Evolutionary conservation across 1,140 invertebrate species (phyloP).

Genomic region (Ceratoteleas bidentatus): DNA sequence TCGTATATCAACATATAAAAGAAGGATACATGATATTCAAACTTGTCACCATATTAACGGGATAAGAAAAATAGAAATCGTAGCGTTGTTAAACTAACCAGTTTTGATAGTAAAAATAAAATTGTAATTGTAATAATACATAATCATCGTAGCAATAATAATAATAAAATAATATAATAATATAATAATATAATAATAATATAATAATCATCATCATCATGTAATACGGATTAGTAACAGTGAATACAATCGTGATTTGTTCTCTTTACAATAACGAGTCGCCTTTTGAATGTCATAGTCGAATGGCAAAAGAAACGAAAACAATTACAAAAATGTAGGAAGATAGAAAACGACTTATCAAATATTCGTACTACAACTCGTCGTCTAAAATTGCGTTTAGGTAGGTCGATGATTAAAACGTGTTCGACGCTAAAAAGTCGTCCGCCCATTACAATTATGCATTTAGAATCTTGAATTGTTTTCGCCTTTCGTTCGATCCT

Average conservation of each 20-base stretch:
- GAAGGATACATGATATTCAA: slow-evolving; percentile 59
- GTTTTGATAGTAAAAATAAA: too few relatives aligned
- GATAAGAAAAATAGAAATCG: background rate
- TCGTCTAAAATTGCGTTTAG: slow-evolving; percentile 50
- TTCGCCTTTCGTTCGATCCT: background rate
- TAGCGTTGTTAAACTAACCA: too few relatives aligned
- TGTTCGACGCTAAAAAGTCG: slow-evolving; percentile 34
- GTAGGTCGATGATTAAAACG: slow-evolving; percentile 53
- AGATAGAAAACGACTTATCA: slow-evolving; percentile 61
- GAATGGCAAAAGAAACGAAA: slow-evolving; percentile 21
- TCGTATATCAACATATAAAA: slow-evolving; percentile 65
- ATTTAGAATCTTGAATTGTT: slow-evolving; percentile 54
- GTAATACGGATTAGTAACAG: slow-evolving; percentile 46
- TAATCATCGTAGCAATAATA: slow-evolving; percentile 8
- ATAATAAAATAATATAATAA: slow-evolving; percentile 36
- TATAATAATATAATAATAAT: slow-evolving; percentile 24
- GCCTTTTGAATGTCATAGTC: slow-evolving; percentile 2
- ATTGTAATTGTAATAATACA: slow-evolving; percentile 1
- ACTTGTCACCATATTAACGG: slow-evolving; percentile 51
- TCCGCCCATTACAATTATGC: slow-evolving; percentile 38
- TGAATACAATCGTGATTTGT: slow-evolving; percentile 29
- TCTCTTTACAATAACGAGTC: slow-evolving; percentile 35
- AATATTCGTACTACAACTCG: slow-evolving; percentile 53
- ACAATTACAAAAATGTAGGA: slow-evolving; percentile 45
- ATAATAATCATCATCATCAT: slow-evolving; percentile 32